phyloP scores from a whole-genome alignment of 2,888 invertebrate species.

The Homarus gammarus region DNA sequence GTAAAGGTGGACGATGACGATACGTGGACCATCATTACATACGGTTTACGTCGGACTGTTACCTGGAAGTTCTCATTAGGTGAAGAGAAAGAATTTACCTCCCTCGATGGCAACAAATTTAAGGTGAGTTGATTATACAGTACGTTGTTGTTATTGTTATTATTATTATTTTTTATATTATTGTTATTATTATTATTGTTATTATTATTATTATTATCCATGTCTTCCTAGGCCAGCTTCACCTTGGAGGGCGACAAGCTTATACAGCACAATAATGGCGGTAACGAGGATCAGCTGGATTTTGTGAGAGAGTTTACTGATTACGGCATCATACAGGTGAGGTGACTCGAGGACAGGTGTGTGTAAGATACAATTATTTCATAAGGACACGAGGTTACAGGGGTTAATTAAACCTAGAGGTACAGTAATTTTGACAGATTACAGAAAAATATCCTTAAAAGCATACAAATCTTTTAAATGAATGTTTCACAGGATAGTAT shows the following conservation, averaged over 20 bases:
- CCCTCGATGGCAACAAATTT: background rate
- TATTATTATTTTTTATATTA: no score
- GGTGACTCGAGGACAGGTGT: background rate
- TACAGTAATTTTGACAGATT: no score
- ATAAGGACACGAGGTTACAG: no score
- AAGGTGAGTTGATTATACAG: background rate
- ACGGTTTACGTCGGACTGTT: background rate
- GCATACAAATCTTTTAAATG: no score
- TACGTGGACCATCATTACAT: conserved; percentile 32
- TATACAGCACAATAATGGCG: background rate
- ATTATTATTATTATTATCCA: no score
- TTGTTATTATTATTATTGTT: no score
- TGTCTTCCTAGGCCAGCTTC: background rate
- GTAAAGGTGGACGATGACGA: conserved; percentile 28
- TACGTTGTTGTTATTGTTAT: no score
- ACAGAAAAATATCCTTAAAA: no score
- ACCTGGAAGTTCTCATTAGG: conserved; percentile 10
- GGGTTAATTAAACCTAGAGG: no score
- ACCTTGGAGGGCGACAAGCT: conserved; percentile 1
- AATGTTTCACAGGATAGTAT: no score
- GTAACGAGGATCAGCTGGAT: background rate
- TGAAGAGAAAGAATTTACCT: background rate
- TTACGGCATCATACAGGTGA: background rate
- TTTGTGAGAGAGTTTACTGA: background rate
- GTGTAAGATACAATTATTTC: no score